Conservation (phyloP, 2,797 vertebrate genomes). For the Cryptoprocta ferox region DNA sequence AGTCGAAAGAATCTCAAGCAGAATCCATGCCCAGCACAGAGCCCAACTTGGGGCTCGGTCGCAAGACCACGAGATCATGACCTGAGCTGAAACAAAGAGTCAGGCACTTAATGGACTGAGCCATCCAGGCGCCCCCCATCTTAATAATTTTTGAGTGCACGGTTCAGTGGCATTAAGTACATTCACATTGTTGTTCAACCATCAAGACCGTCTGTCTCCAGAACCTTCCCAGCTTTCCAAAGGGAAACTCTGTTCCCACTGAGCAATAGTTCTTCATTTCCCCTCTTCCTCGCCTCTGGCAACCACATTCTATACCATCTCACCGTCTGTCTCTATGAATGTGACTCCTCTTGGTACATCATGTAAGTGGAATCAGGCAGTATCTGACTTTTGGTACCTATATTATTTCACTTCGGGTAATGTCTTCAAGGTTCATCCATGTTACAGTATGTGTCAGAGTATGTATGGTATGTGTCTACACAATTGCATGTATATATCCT, state of each 20-base stretch:
- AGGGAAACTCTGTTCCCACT: not conserved
- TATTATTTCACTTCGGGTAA: not conserved
- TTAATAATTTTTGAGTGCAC: not conserved
- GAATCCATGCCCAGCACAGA: no score
- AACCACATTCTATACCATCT: not conserved
- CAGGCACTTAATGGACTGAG: no score
- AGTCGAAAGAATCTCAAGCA: no score
- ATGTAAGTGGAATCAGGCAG: rapidly evolving
- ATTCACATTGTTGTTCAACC: not conserved
- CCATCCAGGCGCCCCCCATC: not conserved
- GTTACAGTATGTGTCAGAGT: not conserved
- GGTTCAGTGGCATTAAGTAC: not conserved
- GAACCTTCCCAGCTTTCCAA: not conserved
- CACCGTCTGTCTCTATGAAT: not conserved
- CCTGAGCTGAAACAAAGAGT: no score
- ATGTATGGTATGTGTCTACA: no score
- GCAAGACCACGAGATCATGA: no score
- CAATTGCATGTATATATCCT: no score
- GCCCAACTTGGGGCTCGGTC: no score
- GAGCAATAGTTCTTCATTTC: not conserved
- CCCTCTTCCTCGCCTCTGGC: not conserved
- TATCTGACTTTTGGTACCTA: not conserved
- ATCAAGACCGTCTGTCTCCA: not conserved
- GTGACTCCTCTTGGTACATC: not conserved
- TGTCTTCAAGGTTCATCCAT: not conserved